These are phyloP conservation scores for Drosophila suzukii DNA, from an alignment of 1,140 invertebrate genomes.

Conservation along the genomic window DNA sequence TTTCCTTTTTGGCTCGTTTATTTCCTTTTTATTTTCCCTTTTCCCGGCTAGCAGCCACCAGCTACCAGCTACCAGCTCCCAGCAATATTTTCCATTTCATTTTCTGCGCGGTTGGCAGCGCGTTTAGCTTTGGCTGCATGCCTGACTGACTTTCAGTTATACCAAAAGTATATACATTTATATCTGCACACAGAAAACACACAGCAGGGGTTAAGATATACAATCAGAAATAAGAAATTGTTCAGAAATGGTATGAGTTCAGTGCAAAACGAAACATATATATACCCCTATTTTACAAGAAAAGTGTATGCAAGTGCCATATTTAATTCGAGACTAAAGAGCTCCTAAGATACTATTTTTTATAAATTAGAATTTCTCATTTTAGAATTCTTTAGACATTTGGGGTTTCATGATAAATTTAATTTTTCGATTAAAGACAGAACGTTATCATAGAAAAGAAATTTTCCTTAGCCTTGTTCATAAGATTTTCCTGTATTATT, in stretches of 20 bases:
- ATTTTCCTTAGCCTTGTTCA: neutral
- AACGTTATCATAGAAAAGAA: neutral
- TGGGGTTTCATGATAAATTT: neutral
- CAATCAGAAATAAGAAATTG: too few species aligned
- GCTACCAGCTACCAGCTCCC: slow-evolving; percentile 1
- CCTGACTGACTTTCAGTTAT: slow-evolving; percentile 58
- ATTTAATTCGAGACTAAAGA: too few species aligned
- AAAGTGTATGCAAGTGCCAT: too few species aligned
- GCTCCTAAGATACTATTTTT: too few species aligned
- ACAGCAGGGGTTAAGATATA: neutral
- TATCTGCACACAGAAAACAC: slow-evolving; percentile 9
- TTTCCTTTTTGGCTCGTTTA: slow-evolving; percentile 77
- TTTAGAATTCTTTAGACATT: too few species aligned
- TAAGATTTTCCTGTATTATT: neutral
- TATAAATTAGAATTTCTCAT: neutral
- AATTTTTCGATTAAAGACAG: neutral
- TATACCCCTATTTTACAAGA: too few species aligned
- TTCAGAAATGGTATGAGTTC: too few species aligned
- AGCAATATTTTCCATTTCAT: slow-evolving; percentile 81
- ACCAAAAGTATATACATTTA: slow-evolving; percentile 34
- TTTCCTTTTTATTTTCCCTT: slow-evolving; percentile 74
- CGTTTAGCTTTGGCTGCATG: slow-evolving; percentile 77
- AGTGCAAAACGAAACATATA: too few species aligned
- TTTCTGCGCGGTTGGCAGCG: slow-evolving; percentile 69
- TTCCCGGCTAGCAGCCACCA: slow-evolving; percentile 21